Percentiles rank a stretch among this genome's conserved stretches.
Conservation (phyloP, 2,888 invertebrate genomes). For the Timema cristinae region DNA sequence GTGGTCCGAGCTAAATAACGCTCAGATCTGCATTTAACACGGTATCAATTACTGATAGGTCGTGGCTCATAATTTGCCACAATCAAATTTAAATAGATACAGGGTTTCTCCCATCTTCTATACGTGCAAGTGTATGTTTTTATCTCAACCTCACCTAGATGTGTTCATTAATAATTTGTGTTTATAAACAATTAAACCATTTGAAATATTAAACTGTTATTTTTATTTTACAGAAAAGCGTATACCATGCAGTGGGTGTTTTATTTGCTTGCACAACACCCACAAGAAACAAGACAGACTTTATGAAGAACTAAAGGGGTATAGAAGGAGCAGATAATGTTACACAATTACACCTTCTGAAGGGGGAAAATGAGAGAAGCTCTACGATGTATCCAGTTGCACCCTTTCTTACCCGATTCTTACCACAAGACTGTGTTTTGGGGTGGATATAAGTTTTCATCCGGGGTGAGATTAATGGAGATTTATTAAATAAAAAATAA, state of each 20-base stretch:
- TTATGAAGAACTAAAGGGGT: constrained; percentile 47
- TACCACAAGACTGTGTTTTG: constrained; percentile 63
- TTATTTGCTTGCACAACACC: constrained; percentile 62
- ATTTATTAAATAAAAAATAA: no score
- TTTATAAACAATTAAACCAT: background rate
- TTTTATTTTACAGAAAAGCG: constrained; percentile 61
- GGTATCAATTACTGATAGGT: no score
- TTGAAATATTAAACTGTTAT: background rate
- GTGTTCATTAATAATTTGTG: no score
- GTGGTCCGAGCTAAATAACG: no score
- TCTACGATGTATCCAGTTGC: constrained; percentile 84
- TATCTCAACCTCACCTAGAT: background rate
- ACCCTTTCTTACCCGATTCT: constrained; percentile 78
- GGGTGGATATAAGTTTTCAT: constrained; percentile 67
- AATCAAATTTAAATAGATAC: no score
- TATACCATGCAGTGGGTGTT: constrained; percentile 80
- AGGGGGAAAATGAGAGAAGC: constrained; percentile 73
- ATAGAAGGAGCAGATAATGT: constrained; percentile 38
- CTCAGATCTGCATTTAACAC: no score
- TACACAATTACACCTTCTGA: constrained; percentile 48
- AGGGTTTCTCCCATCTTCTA: background rate
- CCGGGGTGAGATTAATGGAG: constrained; percentile 56
- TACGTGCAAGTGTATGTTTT: background rate
- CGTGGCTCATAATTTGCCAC: no score
- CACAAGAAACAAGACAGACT: constrained; percentile 54